Conservation (phyloP, 2,113 vertebrate species). For the Pituophis catenifer region DNA sequence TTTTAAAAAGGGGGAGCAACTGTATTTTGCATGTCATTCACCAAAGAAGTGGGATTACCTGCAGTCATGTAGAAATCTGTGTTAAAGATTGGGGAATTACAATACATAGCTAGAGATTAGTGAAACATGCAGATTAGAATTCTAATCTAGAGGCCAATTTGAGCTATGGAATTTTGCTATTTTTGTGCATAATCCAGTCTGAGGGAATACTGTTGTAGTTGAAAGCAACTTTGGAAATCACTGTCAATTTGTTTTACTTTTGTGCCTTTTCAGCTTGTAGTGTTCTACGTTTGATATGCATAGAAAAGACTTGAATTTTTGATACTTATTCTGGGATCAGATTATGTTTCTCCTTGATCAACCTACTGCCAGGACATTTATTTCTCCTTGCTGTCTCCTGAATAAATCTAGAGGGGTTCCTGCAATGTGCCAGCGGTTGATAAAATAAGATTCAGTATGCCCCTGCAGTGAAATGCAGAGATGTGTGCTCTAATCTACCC, state of each 20-base stretch:
- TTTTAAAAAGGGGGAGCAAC: not conserved
- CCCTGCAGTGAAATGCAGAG: not conserved
- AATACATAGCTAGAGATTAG: not conserved
- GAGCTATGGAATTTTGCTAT: not conserved
- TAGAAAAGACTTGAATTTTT: not conserved
- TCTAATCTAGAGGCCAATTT: not conserved
- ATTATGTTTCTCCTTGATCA: not conserved
- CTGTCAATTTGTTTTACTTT: not conserved
- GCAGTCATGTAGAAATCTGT: not conserved
- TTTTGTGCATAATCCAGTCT: not conserved
- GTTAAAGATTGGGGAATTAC: not conserved
- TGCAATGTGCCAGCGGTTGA: not conserved
- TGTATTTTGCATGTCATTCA: not conserved
- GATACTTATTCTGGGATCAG: not conserved
- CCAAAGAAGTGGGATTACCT: not conserved
- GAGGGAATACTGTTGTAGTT: not conserved
- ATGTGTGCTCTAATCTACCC: not conserved
- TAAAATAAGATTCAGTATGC: not conserved
- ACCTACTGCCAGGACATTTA: not conserved
- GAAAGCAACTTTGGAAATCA: not conserved
- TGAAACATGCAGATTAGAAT: not conserved
- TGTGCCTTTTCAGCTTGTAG: not conserved
- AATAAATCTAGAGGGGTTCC: not conserved
- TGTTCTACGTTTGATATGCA: not conserved
- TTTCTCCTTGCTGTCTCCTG: not conserved